Base-by-base conservation (phyloP, 92 coral and sea anemone genomes). In the Epizoanthus rinbou region DNA sequence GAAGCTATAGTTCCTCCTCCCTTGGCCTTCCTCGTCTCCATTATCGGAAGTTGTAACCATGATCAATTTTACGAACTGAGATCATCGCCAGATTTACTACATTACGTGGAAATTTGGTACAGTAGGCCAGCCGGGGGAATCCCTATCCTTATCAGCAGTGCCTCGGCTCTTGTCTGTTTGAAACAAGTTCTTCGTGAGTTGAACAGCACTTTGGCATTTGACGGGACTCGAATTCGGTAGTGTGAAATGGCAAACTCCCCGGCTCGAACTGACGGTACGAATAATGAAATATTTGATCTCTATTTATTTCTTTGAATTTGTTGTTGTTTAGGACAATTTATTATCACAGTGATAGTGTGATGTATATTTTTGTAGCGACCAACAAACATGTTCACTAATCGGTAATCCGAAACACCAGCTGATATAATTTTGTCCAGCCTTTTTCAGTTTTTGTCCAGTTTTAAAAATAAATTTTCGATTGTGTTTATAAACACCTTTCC, bases 71-170 rank as follows among this genome's bases (percentile, higher is more conserved):
- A 11, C 13, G 70, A 63, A 25, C 58, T 78, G 71, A 78, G 82
- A 78, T 78, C 82, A 78, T 78, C 47, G 50, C 82, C 47, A 78
- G 64, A 78, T 31, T 78, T 78, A 78, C 37, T 37, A 28, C 57
- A 76, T 76, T 76, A 76, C 81, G 69, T 57, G 69, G 52, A 19
- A 33, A 78, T 62, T 41, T 62, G 71, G 69, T 62, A 69, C 82
- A 11, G 64, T 78, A 60, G 82, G 22, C 24, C 57, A 41, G 43
- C 54, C 19, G 56, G 71, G 82, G 82, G 72, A 78, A 62, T 41
- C 71, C 71, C 70, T 41, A 41, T 41, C 71, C 71, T 56, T 41
- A 43, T 35, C 70, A 78, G 18, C 39, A 37, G 11, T 3, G 7
- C 24, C 15, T 22, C 21, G 6, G 39, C 23, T 41, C 25, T 43